Evolutionary conservation across 2,113 vertebrate species (phyloP).

Genomic region (Tauraco erythrolophus): DNA sequence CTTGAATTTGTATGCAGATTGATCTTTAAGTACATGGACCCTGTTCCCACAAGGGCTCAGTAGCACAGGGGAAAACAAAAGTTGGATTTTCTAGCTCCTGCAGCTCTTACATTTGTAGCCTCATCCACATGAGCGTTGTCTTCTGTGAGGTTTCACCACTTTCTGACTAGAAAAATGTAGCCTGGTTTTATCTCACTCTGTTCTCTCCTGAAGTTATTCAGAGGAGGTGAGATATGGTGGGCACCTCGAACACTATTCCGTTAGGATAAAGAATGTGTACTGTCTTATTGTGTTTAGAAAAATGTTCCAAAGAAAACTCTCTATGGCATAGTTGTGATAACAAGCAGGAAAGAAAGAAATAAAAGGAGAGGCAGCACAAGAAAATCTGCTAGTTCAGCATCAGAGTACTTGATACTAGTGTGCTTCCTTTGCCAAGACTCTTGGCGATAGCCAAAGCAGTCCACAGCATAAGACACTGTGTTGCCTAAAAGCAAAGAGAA

Average conservation of each 20-base stretch:
- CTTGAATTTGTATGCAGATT: neutral
- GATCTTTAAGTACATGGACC: neutral
- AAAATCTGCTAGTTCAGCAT: neutral
- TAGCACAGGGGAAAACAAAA: neutral
- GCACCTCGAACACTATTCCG: neutral
- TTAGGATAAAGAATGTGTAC: conserved; percentile 19
- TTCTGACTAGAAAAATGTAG: neutral
- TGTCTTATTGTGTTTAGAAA: conserved; percentile 21
- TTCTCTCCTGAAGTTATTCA: neutral
- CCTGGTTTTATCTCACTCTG: neutral
- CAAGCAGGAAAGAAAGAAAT: conserved; percentile 1
- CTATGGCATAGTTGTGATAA: conserved; percentile 8
- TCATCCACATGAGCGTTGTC: neutral
- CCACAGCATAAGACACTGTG: neutral
- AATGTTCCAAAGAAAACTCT: conserved; percentile 25
- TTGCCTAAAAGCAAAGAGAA: neutral
- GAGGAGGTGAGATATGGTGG: neutral
- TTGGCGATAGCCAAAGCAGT: neutral
- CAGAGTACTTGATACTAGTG: neutral
- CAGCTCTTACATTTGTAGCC: neutral
- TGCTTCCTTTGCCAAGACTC: neutral
- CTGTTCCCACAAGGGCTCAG: neutral
- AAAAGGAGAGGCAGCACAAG: neutral
- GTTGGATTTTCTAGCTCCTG: neutral
- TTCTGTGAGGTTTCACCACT: neutral